Conservation (phyloP, 2,113 vertebrate species). For the Pongo abelii region DNA sequence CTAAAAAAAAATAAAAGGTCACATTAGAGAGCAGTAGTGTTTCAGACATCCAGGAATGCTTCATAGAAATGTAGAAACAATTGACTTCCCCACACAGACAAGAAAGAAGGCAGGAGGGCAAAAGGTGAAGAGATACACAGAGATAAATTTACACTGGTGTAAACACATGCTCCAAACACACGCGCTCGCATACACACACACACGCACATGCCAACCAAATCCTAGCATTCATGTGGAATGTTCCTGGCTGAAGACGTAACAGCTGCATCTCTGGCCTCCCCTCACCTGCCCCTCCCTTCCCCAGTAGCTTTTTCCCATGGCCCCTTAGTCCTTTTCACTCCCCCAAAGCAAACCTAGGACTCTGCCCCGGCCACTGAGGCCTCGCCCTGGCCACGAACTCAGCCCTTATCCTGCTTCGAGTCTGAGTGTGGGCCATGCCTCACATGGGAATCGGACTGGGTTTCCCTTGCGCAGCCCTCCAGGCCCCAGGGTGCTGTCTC, state of each 20-base stretch:
- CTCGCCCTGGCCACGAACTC: background rate
- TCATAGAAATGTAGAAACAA: background rate
- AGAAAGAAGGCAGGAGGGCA: background rate
- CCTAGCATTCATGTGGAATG: constrained; percentile 21
- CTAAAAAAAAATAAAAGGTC: background rate
- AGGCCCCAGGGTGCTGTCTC: too few species aligned
- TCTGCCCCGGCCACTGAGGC: background rate
- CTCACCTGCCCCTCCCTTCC: background rate
- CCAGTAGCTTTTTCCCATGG: background rate
- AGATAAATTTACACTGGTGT: background rate
- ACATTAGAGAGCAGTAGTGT: background rate
- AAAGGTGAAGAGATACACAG: background rate
- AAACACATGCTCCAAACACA: background rate
- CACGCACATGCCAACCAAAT: background rate
- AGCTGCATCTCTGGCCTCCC: constrained; percentile 35
- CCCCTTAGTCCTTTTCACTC: background rate
- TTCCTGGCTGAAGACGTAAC: background rate
- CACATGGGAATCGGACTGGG: accelerated
- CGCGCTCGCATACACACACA: too few species aligned
- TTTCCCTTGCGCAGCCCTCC: background rate
- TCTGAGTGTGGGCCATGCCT: background rate
- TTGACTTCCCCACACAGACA: background rate
- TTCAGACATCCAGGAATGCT: background rate
- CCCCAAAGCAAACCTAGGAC: background rate
- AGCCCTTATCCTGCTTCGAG: background rate